Evolutionary conservation across 2,888 invertebrate species (phyloP), one percentile per base, ranked within the genome.

Genomic region (Macrosiphum euphorbiae): DNA sequence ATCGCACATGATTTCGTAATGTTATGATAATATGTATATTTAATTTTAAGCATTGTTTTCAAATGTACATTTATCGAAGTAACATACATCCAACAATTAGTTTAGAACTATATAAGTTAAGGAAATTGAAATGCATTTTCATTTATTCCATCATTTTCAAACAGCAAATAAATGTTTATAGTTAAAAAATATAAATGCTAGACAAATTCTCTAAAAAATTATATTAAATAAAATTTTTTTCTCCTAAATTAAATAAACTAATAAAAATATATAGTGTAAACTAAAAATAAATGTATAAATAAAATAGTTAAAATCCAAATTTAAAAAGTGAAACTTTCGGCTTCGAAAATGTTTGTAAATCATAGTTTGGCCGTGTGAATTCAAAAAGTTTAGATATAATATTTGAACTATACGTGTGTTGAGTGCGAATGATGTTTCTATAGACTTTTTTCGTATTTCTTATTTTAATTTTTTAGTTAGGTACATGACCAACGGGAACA

Each of bases 1-100:
- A 28, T 58, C 13, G 26, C 13, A 55, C 13, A 88, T 41, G 87
- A 87, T 55, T 52, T 52, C 47, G 35, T 55, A 88, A 88, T 55
- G 10, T 7, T 35, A 10, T 41, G 26, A 35, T 44, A 44, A 44
- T 26, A 55, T 88, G 41, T 41, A 88, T 55, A 5, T 88, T 88
- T 88, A 88, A 88, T 88, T 55, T 87, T 87, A 50, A 50, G 20
- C 52, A n/a, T 50, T n/a, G 87, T 87, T 52, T n/a, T 28, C 16
- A 47, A 47, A 86, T 44, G 86, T 47, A 5, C 0, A 47, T 86
- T 44, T 86, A 86, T 26, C 13, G 26, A 11, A 86, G 13, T 26
- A 35, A 35, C 35, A 78, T 28, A 61, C 28, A 28, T 35, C 20
- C 35, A 78, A 8, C 10, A 67, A 78, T 41, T 35, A 67, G 20